A percentile compares a stretch with the other conserved stretches of the same genome.
Conservation (phyloP, 1,140 invertebrate genomes). For the Sitobion miscanthi region DNA sequence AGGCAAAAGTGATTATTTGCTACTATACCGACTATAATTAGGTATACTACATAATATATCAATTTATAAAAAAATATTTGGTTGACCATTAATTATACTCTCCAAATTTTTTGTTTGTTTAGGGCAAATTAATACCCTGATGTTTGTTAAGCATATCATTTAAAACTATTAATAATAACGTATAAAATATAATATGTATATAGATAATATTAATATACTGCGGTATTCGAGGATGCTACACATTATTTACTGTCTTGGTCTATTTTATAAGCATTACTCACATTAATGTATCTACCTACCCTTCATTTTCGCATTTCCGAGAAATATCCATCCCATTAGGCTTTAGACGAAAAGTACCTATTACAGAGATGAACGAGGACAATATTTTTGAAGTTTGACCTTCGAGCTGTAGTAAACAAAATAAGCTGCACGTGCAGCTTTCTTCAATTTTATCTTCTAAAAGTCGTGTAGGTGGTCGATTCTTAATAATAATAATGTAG, state of each 20-base stretch:
- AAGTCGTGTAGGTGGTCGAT: not conserved
- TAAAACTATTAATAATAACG: not conserved
- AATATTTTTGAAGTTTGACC: not conserved
- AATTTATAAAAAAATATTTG: no score
- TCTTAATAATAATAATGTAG: not conserved
- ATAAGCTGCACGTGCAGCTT: not conserved
- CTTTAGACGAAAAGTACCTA: not conserved
- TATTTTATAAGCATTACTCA: not conserved
- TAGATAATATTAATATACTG: not conserved
- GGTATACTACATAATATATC: no score
- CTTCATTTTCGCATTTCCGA: not conserved
- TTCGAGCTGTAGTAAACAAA: not conserved
- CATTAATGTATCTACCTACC: not conserved
- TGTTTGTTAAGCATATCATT: not conserved
- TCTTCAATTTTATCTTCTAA: not conserved
- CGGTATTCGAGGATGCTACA: not conserved
- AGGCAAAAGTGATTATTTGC: no score
- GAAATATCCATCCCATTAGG: not conserved
- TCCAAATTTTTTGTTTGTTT: no score
- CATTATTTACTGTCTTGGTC: not conserved
- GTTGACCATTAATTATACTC: no score
- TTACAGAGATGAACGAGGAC: not conserved
- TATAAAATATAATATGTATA: not conserved
- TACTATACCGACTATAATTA: no score
- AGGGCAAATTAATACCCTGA: not conserved